Evolutionary conservation across 2,797 vertebrate species (phyloP), one percentile per base, ranked within the genome.

Genomic region (Siniperca obscura): DNA sequence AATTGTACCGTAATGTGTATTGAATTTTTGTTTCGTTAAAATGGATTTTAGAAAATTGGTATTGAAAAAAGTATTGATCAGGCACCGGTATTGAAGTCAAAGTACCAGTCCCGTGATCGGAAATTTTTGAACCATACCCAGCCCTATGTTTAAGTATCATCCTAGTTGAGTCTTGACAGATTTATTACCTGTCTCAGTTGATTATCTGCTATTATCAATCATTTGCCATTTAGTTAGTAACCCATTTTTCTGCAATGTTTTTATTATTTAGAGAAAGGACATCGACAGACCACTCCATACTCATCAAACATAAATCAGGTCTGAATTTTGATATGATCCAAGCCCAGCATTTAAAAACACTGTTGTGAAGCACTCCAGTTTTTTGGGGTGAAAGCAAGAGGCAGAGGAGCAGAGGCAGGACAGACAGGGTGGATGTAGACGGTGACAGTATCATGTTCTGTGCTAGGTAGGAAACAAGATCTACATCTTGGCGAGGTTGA

Each of bases 391-490:
- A 86, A 90, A 77, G 78, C 46, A 70, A 27, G 86, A 89, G 74
- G 71, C 82, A 76, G 75, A 83, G 86, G 81, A 82, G 76, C 87
- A 89, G 81, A 27, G 38, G 81, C 81, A 83, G 89, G 86, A 86
- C 70, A 69, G 71, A 27, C 78, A 67, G 81, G 85, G 83, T 81
- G 85, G 76, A 85, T 76, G 80, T 73, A 87, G 89, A 90, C 74
- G 59, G 48, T 71, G 81, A 85, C 71, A 19, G 87, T 90, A 84
- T 95, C 91, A 61, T 79, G 91, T 95, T 95, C 84, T 65, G 86
- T 57, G 60, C 84, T 73, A 36, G 83, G 74, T 88, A 27, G 82
- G 94, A 93, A 95, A 95, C 93, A 85, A 82, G 93, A 95, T 87
- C 93, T 65, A 46, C 73, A 3, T 67, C 71, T 81, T 90, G 92